Base-by-base conservation (phyloP, 2,888 invertebrate genomes). In the Archips xylosteana region DNA sequence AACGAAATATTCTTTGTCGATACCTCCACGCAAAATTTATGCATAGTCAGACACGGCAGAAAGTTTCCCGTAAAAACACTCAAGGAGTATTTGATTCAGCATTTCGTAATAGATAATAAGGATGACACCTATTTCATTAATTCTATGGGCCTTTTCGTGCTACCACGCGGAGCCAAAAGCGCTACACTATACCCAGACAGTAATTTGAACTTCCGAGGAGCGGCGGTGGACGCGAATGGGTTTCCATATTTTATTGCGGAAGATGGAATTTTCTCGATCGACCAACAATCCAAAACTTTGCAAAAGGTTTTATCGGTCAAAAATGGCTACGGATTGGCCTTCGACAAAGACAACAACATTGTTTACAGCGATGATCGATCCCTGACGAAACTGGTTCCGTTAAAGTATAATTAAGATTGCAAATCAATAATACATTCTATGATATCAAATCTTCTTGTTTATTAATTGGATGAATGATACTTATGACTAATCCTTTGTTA, bases 291-390 rank as follows among this genome's bases (percentile, higher is more conserved):
- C 51, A 84, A 82, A 70, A 81, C 79, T 47, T 71, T 87, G 15
- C 75, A 77, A 34, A 82, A 82, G 75, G 76, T 85, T 69, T 75
- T 87, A 32, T 36, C 80, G 0, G 65, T 90, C 12, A 79, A 83
- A 69, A 85, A 89, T 75, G 87, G 88, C 13, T 87, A 85, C 65
- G 89, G 86, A 70, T 76, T 90, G 77, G 88, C 90, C 36, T 90
- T 89, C 75, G 89, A 89, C 80, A 85, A 79, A 75, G 76, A 85
- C 76, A 89, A 91, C 76, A 87, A 87, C 72, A 86, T 90, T 62
- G 75, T 91, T 77, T 90, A 86, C 74, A 85, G 89, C 72, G 83
- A 88, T 64, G 88, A 87, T 75, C 81, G 89, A 74, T 82, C 87
- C n/a, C 85, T 90, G n/a, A 79, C 79, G 63, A 87, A 80, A 78